A percentile compares a stretch with the other conserved stretches of the same genome.
Evolutionary conservation across 2,797 vertebrate species (phyloP).

Genomic region (Epinephelus malabaricus): DNA sequence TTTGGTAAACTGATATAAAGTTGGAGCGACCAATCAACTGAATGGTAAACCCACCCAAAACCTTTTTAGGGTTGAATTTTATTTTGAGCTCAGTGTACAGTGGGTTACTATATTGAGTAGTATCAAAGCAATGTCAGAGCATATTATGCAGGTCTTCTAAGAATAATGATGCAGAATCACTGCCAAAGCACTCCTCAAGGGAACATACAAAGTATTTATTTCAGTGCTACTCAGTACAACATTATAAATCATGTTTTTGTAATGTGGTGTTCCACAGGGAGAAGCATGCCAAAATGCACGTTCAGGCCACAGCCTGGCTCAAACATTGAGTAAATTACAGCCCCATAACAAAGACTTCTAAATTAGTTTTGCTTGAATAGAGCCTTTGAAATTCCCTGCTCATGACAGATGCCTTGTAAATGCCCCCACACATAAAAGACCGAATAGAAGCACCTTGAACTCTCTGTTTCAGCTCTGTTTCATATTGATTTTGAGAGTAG

Average conservation of each 20-base stretch:
- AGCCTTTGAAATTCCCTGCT: constrained; percentile 9
- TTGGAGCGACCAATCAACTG: neutral
- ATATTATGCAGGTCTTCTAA: neutral
- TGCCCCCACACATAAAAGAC: constrained; percentile 18
- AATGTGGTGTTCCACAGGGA: neutral
- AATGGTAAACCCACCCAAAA: neutral
- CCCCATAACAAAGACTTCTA: constrained; percentile 3
- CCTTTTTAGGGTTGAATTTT: neutral
- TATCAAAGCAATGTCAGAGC: neutral
- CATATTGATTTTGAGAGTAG: constrained; percentile 5
- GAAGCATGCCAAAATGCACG: neutral
- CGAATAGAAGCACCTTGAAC: constrained; percentile 21
- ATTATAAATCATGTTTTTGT: neutral
- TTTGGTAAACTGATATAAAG: neutral
- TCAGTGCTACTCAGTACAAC: neutral
- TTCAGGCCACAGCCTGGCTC: neutral
- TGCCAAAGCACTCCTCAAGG: neutral
- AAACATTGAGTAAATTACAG: neutral
- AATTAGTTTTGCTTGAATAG: constrained; percentile 27
- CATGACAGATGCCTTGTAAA: constrained; percentile 4
- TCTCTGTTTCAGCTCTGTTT: neutral
- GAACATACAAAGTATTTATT: neutral
- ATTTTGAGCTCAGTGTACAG: neutral
- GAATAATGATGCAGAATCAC: neutral
- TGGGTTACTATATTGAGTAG: neutral